Evolutionary conservation across 2,113 vertebrate species (phyloP).

Genomic region (Chloropsis hardwickii): DNA sequence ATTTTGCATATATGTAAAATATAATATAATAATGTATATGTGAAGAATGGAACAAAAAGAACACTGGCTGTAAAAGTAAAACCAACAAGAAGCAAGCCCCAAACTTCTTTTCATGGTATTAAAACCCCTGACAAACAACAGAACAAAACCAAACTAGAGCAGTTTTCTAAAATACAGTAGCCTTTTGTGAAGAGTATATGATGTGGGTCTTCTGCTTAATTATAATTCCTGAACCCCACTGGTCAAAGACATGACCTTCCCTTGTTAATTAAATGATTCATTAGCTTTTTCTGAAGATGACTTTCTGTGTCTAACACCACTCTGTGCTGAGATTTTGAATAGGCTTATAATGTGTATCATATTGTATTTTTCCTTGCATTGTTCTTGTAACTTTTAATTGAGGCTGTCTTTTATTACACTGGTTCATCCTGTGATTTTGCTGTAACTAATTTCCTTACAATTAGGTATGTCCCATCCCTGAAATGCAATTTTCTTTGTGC

Average conservation of each 20-base stretch:
- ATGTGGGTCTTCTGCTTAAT: neutral
- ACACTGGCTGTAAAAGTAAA: neutral
- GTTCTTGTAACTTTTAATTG: conserved; percentile 54
- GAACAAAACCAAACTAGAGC: neutral
- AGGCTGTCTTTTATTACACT: conserved; percentile 31
- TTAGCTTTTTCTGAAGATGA: neutral
- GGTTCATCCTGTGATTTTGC: neutral
- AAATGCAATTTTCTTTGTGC: conserved; percentile 54
- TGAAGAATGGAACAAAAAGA: neutral
- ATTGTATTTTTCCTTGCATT: neutral
- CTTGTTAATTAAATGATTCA: conserved; percentile 17
- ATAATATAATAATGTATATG: neutral
- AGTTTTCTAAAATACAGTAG: neutral
- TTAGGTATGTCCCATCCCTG: conserved; percentile 15
- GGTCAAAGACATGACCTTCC: neutral
- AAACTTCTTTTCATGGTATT: neutral
- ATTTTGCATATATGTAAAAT: neutral
- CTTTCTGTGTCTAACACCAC: neutral
- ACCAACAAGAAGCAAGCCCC: neutral
- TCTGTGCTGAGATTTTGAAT: conserved; percentile 10
- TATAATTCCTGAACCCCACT: neutral
- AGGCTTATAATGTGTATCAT: neutral
- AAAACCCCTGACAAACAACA: neutral
- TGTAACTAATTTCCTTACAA: conserved; percentile 48
- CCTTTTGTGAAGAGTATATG: neutral